These are phyloP conservation scores for Drosophila pruinosa DNA, from an alignment of 1,140 invertebrate genomes.

Conservation along the genomic window DNA sequence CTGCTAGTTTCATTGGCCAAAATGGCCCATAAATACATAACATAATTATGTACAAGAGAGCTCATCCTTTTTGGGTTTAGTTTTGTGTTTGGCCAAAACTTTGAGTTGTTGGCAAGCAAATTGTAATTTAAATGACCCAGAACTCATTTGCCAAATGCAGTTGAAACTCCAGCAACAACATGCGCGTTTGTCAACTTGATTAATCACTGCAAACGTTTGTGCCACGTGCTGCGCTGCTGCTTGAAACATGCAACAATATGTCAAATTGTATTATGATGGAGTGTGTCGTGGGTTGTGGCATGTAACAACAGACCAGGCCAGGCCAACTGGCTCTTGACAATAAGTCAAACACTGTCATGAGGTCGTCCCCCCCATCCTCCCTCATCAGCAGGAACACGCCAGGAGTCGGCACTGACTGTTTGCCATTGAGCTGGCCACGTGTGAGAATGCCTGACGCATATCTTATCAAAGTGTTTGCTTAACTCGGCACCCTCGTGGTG, in stretches of 20 bases:
- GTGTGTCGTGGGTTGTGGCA: constrained; percentile 17
- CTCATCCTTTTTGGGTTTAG: neutral
- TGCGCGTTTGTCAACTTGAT: constrained; percentile 52
- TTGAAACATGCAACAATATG: constrained; percentile 31
- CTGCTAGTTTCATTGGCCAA: neutral
- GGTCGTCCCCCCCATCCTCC: neutral
- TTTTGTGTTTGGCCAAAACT: neutral
- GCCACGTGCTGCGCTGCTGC: constrained; percentile 6
- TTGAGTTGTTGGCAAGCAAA: constrained; percentile 1
- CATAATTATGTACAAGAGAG: too few species aligned
- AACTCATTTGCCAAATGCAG: constrained; percentile 50
- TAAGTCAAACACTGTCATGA: constrained; percentile 49
- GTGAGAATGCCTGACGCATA: constrained; percentile 25
- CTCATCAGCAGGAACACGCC: neutral
- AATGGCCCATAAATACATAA: neutral
- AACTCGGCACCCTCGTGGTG: neutral
- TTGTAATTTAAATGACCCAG: constrained; percentile 33
- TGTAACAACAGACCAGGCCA: neutral
- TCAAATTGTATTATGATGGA: constrained; percentile 52
- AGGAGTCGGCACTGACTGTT: too few species aligned
- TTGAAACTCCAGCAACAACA: neutral
- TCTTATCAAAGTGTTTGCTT: constrained; percentile 28
- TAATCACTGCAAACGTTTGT: constrained; percentile 53
- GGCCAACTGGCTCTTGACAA: constrained; percentile 15
- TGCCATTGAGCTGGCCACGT: constrained; percentile 3